A percentile compares a stretch with the other conserved stretches of the same genome.
Evolutionary conservation across 1,140 invertebrate species (phyloP).

Genomic region (Drosophila bifasciata): DNA sequence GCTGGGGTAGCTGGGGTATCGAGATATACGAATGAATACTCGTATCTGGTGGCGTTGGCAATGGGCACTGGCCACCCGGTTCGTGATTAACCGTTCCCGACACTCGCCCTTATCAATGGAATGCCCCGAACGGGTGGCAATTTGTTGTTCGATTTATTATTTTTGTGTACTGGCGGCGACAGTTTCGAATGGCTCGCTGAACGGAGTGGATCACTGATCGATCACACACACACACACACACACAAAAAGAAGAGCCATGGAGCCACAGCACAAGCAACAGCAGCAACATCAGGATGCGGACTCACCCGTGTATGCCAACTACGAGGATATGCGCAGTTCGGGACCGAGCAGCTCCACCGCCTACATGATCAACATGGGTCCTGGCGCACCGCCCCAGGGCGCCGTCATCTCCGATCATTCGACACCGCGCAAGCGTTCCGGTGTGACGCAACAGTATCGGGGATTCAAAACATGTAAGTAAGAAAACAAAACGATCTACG

Average conservation of each 20-base stretch:
- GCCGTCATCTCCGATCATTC: not conserved
- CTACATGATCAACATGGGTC: conserved; percentile 51
- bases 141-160: conserved; percentile 3
- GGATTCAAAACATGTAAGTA: conserved; percentile 67
- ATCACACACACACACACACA: not conserved
- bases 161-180: conserved; percentile 7
- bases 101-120: conserved; percentile 13
- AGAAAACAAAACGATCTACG: not conserved
- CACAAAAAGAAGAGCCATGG: conserved; percentile 14
- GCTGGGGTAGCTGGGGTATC: too few relatives aligned
- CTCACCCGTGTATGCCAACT: conserved; percentile 60
- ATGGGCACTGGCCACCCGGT: too few relatives aligned
- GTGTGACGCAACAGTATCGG: conserved; percentile 35
- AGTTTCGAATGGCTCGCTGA: conserved; percentile 31
- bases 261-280: conserved; percentile 7
- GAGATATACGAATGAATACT: too few relatives aligned
- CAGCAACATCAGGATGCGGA: conserved; percentile 11
- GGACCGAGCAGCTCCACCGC: conserved; percentile 45
- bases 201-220: conserved; percentile 9
- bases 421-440: not conserved
- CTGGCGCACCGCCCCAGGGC: not conserved
- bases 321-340: conserved; percentile 62
- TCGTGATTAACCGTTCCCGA: too few relatives aligned
- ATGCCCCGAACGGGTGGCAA: not conserved
- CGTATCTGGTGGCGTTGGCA: too few relatives aligned